These are phyloP conservation scores for Kryptopterus vitreolus DNA, from an alignment of 2,797 vertebrate genomes.

Conservation along the genomic window DNA sequence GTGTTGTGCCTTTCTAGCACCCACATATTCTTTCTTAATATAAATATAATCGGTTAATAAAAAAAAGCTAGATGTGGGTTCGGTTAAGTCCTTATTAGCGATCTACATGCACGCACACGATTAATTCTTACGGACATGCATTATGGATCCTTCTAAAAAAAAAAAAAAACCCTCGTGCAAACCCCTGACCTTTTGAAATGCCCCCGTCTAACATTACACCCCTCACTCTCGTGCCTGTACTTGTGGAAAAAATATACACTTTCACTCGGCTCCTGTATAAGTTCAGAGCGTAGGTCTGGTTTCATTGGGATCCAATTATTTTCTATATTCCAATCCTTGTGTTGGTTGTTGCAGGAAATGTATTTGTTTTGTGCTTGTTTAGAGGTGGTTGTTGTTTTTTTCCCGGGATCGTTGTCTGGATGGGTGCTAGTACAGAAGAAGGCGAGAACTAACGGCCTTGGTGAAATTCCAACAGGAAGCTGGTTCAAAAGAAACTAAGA, in stretches of 20 bases:
- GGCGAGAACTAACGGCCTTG: conserved; percentile 10
- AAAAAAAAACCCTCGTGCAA: too few relatives aligned
- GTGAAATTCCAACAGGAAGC: conserved; percentile 28
- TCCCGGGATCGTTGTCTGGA: neutral
- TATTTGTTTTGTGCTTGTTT: conserved; percentile 5
- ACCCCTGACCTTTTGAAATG: neutral
- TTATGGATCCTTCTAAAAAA: neutral
- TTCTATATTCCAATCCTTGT: neutral
- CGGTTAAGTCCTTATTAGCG: neutral
- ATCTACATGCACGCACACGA: neutral
- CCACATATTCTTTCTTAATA: neutral
- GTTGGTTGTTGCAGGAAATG: conserved; percentile 2
- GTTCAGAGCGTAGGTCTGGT: neutral
- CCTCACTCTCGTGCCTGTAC: neutral
- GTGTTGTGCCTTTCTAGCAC: neutral
- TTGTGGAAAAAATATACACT: neutral
- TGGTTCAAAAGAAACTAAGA: conserved; percentile 37
- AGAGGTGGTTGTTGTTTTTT: neutral
- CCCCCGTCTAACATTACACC: neutral
- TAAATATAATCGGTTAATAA: neutral
- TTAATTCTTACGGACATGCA: neutral
- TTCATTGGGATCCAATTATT: conserved; percentile 11
- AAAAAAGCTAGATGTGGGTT: neutral
- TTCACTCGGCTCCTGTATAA: neutral
- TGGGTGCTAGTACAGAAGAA: conserved; percentile 1